These are phyloP conservation scores for Tenthredo notha DNA, from an alignment of 2,888 invertebrate genomes.

Conservation along the genomic window DNA sequence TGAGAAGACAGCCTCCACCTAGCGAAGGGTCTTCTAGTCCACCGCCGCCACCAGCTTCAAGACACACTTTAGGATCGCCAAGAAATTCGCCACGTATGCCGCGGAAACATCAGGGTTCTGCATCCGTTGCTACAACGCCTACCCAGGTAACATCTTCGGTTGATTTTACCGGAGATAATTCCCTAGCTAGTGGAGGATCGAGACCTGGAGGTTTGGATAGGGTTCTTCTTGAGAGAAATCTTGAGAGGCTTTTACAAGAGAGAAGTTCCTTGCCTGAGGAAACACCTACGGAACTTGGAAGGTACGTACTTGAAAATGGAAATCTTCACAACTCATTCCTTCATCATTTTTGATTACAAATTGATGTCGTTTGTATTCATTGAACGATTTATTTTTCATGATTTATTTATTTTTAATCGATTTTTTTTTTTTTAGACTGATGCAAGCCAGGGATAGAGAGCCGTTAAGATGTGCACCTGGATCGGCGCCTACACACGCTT, in stretches of 20 bases:
- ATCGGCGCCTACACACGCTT: slow-evolving; percentile 78
- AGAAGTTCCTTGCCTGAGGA: slow-evolving; percentile 74
- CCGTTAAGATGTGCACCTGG: slow-evolving; percentile 79
- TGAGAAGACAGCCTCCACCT: slow-evolving; percentile 77
- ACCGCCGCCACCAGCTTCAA: slow-evolving; percentile 79
- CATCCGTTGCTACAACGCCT: slow-evolving; percentile 73
- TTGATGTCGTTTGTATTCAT: too few relatives aligned
- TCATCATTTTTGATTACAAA: too few relatives aligned
- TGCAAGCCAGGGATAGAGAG: slow-evolving; percentile 81
- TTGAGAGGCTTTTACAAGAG: slow-evolving; percentile 83
- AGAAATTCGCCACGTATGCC: slow-evolving; percentile 80
- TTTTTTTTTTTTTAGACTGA: slow-evolving; percentile 79
- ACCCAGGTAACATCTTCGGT: slow-evolving; percentile 66
- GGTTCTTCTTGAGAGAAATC: slow-evolving; percentile 85
- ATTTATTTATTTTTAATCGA: neutral
- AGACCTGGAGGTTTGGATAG: slow-evolving; percentile 82
- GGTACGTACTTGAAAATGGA: slow-evolving; percentile 61
- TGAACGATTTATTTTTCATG: neutral
- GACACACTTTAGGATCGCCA: slow-evolving; percentile 76
- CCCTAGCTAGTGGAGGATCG: slow-evolving; percentile 64
- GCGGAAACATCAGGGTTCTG: slow-evolving; percentile 74
- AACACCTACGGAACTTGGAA: slow-evolving; percentile 72
- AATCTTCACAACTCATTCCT: neutral
- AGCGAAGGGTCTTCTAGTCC: slow-evolving; percentile 80
- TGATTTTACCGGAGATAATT: slow-evolving; percentile 57